These are phyloP conservation scores for Gallinago nigripennis DNA, from an alignment of 2,797 vertebrate species.

Conservation along the genomic window DNA sequence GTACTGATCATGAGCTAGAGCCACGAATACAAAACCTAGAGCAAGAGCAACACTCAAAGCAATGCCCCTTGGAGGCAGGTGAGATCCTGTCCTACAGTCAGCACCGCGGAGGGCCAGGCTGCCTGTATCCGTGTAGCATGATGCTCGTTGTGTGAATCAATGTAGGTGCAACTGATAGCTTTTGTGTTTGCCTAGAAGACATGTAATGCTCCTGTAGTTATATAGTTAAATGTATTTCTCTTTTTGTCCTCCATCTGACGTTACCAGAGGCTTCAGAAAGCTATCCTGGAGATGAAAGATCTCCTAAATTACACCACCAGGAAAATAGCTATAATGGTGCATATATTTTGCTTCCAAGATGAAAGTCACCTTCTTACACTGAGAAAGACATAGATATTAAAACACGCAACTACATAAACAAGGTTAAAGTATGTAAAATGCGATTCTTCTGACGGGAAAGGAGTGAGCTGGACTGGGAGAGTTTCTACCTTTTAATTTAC, in stretches of 20 bases:
- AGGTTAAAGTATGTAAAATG: slow-evolving; percentile 35
- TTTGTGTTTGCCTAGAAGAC: background rate
- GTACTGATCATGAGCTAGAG: background rate
- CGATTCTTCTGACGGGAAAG: background rate
- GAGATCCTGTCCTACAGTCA: background rate
- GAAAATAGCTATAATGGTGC: slow-evolving; percentile 59
- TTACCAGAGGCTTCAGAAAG: slow-evolving; percentile 24
- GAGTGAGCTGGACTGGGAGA: background rate
- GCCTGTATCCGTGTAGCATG: fast-evolving
- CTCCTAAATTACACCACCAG: slow-evolving; percentile 45
- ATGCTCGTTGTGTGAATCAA: background rate
- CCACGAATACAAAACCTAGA: background rate
- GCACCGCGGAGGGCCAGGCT: background rate
- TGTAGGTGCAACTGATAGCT: background rate
- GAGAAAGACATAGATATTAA: slow-evolving; percentile 16
- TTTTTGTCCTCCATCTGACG: slow-evolving; percentile 25
- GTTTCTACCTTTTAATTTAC: background rate
- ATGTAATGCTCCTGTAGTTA: background rate
- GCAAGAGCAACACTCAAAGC: background rate
- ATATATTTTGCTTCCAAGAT: slow-evolving; percentile 53
- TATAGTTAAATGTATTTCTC: background rate
- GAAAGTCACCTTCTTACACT: slow-evolving; percentile 56
- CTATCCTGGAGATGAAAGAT: slow-evolving; percentile 54
- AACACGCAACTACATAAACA: slow-evolving; percentile 21
- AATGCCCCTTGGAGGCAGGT: background rate